These are phyloP conservation scores for Piliocolobus tephrosceles DNA, from an alignment of 2,113 vertebrate species.

Conservation along the genomic window DNA sequence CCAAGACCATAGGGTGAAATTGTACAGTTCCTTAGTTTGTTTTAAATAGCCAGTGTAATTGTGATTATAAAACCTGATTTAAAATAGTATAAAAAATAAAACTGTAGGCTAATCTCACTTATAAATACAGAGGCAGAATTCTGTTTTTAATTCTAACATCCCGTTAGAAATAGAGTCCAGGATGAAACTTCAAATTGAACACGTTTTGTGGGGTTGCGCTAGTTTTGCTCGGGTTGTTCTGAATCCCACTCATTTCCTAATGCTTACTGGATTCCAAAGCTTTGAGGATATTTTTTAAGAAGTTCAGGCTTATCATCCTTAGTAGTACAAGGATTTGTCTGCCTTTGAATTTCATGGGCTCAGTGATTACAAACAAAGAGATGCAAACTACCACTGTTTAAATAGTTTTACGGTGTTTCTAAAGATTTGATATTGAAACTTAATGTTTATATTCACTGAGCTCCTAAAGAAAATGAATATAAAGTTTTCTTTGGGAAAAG, in stretches of 20 bases:
- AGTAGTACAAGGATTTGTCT: conserved; percentile 78
- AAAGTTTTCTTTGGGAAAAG: conserved; percentile 80
- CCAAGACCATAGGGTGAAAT: not conserved
- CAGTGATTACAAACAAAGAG: conserved; percentile 80
- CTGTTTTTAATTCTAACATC: not conserved
- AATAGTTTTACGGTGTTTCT: conserved; percentile 82
- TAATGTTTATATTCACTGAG: conserved; percentile 82
- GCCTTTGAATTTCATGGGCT: conserved; percentile 54
- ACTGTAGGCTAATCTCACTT: not conserved
- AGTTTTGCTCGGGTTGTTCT: conserved; percentile 86
- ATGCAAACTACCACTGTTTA: conserved; percentile 79
- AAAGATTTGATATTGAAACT: conserved; percentile 83
- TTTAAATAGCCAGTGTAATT: not conserved
- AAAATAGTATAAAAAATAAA: not conserved
- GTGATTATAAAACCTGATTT: not conserved
- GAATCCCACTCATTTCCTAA: conserved; percentile 81
- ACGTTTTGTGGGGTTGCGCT: conserved; percentile 79
- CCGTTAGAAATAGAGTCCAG: not conserved
- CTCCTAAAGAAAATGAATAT: conserved; percentile 74
- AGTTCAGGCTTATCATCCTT: conserved; percentile 79
- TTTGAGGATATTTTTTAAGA: conserved; percentile 81
- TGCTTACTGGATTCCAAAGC: conserved; percentile 79
- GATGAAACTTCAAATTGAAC: too few species aligned
- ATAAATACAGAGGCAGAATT: not conserved
- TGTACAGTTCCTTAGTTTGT: not conserved